Base-by-base conservation (phyloP, 2,888 invertebrate species). In the Aplocera efformata region DNA sequence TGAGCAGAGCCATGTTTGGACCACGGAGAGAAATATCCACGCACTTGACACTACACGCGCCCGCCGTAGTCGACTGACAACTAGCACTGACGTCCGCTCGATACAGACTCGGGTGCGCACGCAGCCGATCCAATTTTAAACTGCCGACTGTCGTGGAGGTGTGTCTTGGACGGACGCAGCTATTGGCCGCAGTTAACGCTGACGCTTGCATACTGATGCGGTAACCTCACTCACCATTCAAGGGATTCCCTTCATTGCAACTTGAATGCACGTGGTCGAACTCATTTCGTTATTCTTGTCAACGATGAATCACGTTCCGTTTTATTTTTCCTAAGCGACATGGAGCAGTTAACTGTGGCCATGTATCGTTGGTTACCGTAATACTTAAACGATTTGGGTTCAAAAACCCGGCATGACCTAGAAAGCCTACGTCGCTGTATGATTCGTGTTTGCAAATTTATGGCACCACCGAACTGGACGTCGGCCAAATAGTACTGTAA, bases 41-140 rank as follows among this genome's bases (percentile, higher is more conserved):
- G 29, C 31, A 41, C 52, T 40, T 40, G 31, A 67, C 60, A 67
- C 69, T 56, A 71, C 78, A 71, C 79, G 64, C 82, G 70, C 64
- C 69, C 67, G 70, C 69, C 72, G 68, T 64, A 71, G 67, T 63
- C 75, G 68, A 56, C 57, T 57, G 47, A 62, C 63, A 67, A 67
- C 63, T 71, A 73, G 70, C 73, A 72, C 65, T 79, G 75, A 76
- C 77, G 76, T 72, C 58, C 69, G 83, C 70, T 85, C 83, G 66
- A 84, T 84, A 84, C 70, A 60, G 64, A 63, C 63, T 61, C 65
- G 67, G 60, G 58, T 75, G 83, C 82, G 85, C 82, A 74, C 86
- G 83, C 84, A 83, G 53, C 57, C 73, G 77, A 69, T 79, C 83
- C 78, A 77, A 78, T 83, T 82, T 78, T 79, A 84, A 84, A 78